phyloP scores from a whole-genome alignment of 2,113 vertebrate genomes.

The Megaceryle maxima region DNA sequence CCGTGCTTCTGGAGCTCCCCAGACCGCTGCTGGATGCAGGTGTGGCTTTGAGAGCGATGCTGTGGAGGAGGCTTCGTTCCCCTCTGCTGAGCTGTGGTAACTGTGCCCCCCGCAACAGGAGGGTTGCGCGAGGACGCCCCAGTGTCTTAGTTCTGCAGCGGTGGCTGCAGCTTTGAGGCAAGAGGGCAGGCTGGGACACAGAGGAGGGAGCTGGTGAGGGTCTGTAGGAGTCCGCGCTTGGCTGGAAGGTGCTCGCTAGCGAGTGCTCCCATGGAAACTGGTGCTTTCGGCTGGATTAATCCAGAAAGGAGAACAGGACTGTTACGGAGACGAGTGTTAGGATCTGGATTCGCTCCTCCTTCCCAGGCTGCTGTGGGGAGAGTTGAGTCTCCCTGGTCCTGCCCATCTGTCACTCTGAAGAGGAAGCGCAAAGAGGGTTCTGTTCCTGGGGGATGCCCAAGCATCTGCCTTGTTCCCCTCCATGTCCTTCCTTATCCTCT shows the following conservation, averaged over 20 bases:
- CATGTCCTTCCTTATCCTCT: neutral
- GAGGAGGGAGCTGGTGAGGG: neutral
- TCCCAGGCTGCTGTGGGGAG: neutral
- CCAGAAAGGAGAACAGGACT: neutral
- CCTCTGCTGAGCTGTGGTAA: neutral
- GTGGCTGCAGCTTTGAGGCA: neutral
- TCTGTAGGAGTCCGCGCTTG: neutral
- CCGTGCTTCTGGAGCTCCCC: neutral
- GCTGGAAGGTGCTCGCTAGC: neutral
- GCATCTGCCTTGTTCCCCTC: neutral
- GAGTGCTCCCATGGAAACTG: neutral
- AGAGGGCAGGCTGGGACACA: neutral
- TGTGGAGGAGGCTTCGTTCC: neutral
- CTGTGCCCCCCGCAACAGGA: rapidly evolving
- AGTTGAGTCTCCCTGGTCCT: neutral
- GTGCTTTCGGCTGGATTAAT: neutral
- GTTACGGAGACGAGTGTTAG: too few relatives aligned
- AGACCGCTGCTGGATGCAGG: neutral
- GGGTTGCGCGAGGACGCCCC: too few relatives aligned
- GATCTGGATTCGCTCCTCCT: neutral
- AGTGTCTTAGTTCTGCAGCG: neutral
- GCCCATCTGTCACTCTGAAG: neutral
- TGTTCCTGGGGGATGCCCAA: neutral
- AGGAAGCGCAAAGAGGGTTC: neutral
- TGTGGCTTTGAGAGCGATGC: neutral